Evolutionary conservation across 2,888 invertebrate genomes (phyloP), one percentile per base, ranked within the genome.

Genomic region (Amiota communis): DNA sequence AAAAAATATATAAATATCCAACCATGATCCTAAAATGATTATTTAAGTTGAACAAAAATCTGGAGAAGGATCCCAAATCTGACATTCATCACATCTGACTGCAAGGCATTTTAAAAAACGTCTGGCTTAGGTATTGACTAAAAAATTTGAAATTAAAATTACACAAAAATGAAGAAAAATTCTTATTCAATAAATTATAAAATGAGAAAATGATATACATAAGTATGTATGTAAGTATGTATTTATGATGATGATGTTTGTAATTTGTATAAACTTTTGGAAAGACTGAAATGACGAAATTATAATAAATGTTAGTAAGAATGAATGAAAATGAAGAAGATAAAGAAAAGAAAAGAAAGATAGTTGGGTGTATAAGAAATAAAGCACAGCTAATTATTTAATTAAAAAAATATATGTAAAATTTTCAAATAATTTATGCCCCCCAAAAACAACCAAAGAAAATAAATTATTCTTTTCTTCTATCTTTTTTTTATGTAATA

Each of bases 221-320:
- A 23, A 51, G n/a, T n/a, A n/a, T n/a, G n/a, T n/a, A n/a, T n/a
- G n/a, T 9, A 53, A 67, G 67, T 68, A 68, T 68, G 20, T 68
- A 53, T 53, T 36, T 36, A 36, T 36, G 36, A 36, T 36, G 36
- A 36, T 36, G 36, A 36, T 36, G 36, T 36, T 4, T 36, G 36
- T 6, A 36, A 36, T 36, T 47, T 68, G 67, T 68, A 68, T 36
- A 71, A 72, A 72, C 71, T 72, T 72, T 72, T 72, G 71, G 71
- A 56, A 72, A 72, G 71, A 72, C 71, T 72, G 71, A 72, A 72
- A 65, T n/a, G 51, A 53, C 65, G 71, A 72, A 70, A 70, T 61
- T 70, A 36, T 36, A 6, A 36, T 36, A 49, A 70, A 47, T 70
- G 70, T 70, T 59, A 49, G 49, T 17, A 47, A 13, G 17, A 9